Percentiles rank a stretch among this genome's conserved stretches.
Evolutionary conservation across 2,888 invertebrate genomes (phyloP).

Genomic region (Drosophila kambysellisi): DNA sequence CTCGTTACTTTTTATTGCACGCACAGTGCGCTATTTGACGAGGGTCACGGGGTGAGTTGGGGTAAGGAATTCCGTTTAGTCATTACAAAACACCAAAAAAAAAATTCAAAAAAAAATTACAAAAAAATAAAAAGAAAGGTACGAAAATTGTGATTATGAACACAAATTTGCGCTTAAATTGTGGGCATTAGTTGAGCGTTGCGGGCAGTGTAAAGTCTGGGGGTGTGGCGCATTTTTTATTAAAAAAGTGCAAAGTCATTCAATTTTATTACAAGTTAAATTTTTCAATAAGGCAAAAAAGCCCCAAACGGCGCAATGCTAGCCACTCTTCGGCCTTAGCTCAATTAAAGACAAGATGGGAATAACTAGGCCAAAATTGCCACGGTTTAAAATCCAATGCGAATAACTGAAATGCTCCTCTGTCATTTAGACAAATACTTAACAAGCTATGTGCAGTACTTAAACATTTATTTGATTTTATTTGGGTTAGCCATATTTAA

Average conservation of each 20-base stretch:
- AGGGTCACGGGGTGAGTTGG: constrained; percentile 13
- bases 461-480: not conserved
- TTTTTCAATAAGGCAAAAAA: constrained; percentile 73
- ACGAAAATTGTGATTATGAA: constrained; percentile 77
- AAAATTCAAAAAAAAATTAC: constrained; percentile 7
- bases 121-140: constrained; percentile 62
- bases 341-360: constrained; percentile 30
- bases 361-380: not conserved
- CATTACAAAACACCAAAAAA: constrained; percentile 54
- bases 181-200: constrained; percentile 40
- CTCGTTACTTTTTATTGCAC: constrained; percentile 81
- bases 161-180: constrained; percentile 77
- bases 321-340: constrained; percentile 9
- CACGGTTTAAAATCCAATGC: not conserved
- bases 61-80: constrained; percentile 61
- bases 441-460: not conserved
- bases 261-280: constrained; percentile 77
- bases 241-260: constrained; percentile 77
- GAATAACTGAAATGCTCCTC: not conserved
- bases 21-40: constrained; percentile 52
- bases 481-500: not conserved
- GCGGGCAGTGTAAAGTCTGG: not conserved
- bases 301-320: constrained; percentile 15
- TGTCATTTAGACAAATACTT: constrained; percentile 7
- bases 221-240: constrained; percentile 57